Evolutionary conservation across 2,113 vertebrate genomes (phyloP).

Genomic region (Sceloporus tristichus): DNA sequence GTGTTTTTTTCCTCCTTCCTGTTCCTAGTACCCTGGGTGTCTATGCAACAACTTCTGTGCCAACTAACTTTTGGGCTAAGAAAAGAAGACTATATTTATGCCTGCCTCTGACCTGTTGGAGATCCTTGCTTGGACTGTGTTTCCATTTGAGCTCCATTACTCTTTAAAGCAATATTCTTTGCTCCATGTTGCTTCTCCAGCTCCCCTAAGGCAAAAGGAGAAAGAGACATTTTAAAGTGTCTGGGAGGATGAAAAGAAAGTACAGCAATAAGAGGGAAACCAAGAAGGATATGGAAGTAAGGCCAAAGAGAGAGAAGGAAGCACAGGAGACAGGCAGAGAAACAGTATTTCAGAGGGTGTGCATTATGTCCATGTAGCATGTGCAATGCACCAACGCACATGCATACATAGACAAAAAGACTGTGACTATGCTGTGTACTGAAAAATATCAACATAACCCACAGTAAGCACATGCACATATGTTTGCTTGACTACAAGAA

Average conservation of each 20-base stretch:
- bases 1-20: not conserved
- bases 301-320: not conserved
- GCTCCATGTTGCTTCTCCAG: constrained; percentile 93
- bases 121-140: constrained; percentile 88
- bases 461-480: not conserved
- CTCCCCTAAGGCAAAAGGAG: constrained; percentile 85
- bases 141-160: constrained; percentile 89
- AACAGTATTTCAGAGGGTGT: not conserved
- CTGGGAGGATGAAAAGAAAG: constrained; percentile 2
- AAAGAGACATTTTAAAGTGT: constrained; percentile 10
- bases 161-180: constrained; percentile 86
- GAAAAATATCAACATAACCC: not conserved
- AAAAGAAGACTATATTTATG: constrained; percentile 2
- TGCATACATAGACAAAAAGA: not conserved
- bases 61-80: not conserved
- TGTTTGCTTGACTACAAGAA: not conserved
- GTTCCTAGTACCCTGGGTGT: not conserved
- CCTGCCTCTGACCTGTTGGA: constrained; percentile 84
- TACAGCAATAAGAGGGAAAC: not conserved
- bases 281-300: constrained; percentile 27
- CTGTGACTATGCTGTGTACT: not conserved
- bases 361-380: not conserved
- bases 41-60: not conserved
- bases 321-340: not conserved
- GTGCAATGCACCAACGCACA: not conserved